These are phyloP conservation scores for Choloepus hoffmanni DNA, from an alignment of 2,113 vertebrate species.

Conservation along the genomic window DNA sequence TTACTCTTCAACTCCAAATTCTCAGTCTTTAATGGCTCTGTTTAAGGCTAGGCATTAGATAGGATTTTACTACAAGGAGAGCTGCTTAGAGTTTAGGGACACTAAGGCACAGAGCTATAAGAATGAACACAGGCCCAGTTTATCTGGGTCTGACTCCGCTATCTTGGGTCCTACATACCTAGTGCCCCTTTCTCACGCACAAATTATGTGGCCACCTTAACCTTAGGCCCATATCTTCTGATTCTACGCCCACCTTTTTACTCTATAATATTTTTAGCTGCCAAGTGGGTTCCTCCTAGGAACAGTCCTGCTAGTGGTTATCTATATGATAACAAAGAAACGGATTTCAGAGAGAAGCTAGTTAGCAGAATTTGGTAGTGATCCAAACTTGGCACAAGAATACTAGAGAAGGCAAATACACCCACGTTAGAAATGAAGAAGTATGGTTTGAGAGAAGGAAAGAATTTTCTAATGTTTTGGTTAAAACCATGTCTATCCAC, in stretches of 20 bases:
- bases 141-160: too few relatives aligned
- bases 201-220: neutral
- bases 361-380: neutral
- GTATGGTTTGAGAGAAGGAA: neutral
- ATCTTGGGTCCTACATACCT: neutral
- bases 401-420: neutral
- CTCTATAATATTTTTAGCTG: neutral
- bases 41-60: neutral
- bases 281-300: neutral
- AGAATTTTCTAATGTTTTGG: neutral
- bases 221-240: neutral
- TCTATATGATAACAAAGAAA: neutral
- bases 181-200: neutral
- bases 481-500: neutral
- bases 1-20: slow-evolving; percentile 56
- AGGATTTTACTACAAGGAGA: neutral
- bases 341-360: neutral
- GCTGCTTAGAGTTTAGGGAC: neutral
- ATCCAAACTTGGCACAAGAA: neutral
- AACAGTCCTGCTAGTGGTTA: neutral
- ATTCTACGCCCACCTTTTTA: neutral
- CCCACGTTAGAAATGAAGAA: slow-evolving; percentile 16
- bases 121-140: neutral
- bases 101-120: too few relatives aligned
- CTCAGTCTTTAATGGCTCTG: neutral